Percentiles rank a stretch among this genome's conserved stretches.
These are phyloP conservation scores for Hozukius guyotensis DNA, from an alignment of 2,797 vertebrate genomes.

Conservation along the genomic window DNA sequence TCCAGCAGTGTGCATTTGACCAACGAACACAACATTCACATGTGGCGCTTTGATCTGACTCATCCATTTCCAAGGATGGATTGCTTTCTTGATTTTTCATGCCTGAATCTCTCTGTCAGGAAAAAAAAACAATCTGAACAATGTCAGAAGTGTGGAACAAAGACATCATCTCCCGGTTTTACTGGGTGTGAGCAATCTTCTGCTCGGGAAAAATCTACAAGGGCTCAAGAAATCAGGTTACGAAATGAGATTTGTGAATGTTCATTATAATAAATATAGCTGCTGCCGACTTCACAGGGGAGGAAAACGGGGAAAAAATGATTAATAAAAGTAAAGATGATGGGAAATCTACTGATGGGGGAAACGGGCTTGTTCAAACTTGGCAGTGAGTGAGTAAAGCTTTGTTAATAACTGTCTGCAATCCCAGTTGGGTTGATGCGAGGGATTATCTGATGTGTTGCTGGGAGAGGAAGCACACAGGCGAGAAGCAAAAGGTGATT, in stretches of 20 bases:
- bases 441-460: slow-evolving; percentile 43
- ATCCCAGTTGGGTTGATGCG: slow-evolving; percentile 48
- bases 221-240: slow-evolving; percentile 10
- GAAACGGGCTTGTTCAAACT: slow-evolving; percentile 31
- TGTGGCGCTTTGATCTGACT: slow-evolving; percentile 21
- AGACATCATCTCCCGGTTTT: slow-evolving; percentile 32
- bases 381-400: slow-evolving; percentile 43
- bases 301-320: background rate
- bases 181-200: slow-evolving; percentile 8
- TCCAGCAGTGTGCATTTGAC: background rate
- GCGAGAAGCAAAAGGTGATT: slow-evolving; percentile 42
- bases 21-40: slow-evolving; percentile 2
- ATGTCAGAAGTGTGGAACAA: slow-evolving; percentile 31
- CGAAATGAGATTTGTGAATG: slow-evolving; percentile 41
- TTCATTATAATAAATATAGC: slow-evolving; percentile 27
- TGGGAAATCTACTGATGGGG: slow-evolving; percentile 9
- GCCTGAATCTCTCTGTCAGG: slow-evolving; percentile 8
- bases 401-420: slow-evolving; percentile 60
- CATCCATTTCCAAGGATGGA: slow-evolving; percentile 6
- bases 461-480: slow-evolving; percentile 36
- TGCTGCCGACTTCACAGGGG: background rate
- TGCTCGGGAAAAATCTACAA: slow-evolving; percentile 16
- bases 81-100: slow-evolving; percentile 25
- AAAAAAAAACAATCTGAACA: slow-evolving; percentile 16
- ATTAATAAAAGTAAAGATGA: slow-evolving; percentile 20